phyloP scores from a whole-genome alignment of 1,140 invertebrate species.

The Drosophila nasuta region DNA sequence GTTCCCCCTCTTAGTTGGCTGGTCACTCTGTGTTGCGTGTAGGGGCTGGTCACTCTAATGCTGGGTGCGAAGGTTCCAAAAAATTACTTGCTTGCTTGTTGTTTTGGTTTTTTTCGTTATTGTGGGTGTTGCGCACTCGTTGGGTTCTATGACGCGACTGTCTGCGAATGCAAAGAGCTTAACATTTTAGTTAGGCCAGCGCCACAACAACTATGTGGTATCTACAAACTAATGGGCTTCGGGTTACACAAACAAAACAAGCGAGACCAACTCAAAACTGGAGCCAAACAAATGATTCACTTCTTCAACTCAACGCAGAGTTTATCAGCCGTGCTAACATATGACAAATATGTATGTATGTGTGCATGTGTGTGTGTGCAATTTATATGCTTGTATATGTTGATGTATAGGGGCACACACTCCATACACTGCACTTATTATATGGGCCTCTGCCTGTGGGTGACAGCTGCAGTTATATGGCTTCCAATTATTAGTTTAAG shows the following conservation, averaged over 20 bases:
- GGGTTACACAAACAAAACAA: slow-evolving; percentile 56
- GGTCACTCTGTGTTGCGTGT: slow-evolving; percentile 14
- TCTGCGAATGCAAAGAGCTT: slow-evolving; percentile 53
- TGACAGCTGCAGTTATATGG: slow-evolving; percentile 49
- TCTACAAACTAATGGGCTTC: slow-evolving; percentile 50
- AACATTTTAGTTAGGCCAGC: slow-evolving; percentile 48
- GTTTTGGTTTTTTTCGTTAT: neutral
- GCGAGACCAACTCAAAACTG: slow-evolving; percentile 31
- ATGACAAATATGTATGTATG: slow-evolving; percentile 36
- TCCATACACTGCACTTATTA: neutral
- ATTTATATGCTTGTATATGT: slow-evolving; percentile 8
- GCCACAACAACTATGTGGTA: slow-evolving; percentile 51
- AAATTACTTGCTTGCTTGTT: neutral
- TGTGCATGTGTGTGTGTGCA: neutral
- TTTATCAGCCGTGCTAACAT: slow-evolving; percentile 52
- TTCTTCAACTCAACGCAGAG: slow-evolving; percentile 42
- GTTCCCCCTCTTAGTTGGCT: slow-evolving; percentile 4
- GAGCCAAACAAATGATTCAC: slow-evolving; percentile 80
- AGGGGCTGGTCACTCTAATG: slow-evolving; percentile 15
- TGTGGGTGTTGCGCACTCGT: slow-evolving; percentile 41
- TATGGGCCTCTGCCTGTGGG: slow-evolving; percentile 20
- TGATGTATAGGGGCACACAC: slow-evolving; percentile 28
- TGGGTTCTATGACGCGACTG: slow-evolving; percentile 48
- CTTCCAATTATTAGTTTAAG: slow-evolving; percentile 56
- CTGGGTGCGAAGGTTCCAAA: neutral